Evolutionary conservation across 1,140 invertebrate genomes (phyloP), one percentile per base, ranked within the genome.

Genomic region (Helicorthomorpha holstii): DNA sequence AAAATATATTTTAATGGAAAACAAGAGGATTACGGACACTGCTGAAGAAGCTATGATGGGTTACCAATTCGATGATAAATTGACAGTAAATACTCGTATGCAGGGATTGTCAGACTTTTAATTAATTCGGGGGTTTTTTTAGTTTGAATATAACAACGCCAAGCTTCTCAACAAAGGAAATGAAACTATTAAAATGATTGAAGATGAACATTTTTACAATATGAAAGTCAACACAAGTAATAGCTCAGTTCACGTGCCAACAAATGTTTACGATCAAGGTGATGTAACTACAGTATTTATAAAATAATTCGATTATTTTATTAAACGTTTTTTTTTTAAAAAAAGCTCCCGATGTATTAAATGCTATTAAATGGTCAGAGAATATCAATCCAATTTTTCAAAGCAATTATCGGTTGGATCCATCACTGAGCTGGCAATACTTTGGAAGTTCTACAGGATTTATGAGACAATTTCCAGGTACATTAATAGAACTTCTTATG

Each of bases 361-460:
- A 82, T 59, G 80, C 82, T 1, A 85, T 95, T 48, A 69, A 79
- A 60, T 95, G 90, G 90, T 89, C 89, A 0, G 81, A 85, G 63
- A 68, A 69, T 3, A 69, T 98, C 26, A 87, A 94, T 64, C 71
- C 82, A 25, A 77, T 82, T 0, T 98, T 96, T 65, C 74, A 70
- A 53, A 77, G 83, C 58, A 97, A 97, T 67, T 85, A 85, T 59
- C 74, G 81, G 48, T 75, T 80, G 1, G 89, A 97, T 74, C 83
- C 85, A 1, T 82, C 86, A 0, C 69, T 97, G 4, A 80, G 82
- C 0, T 97, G 89, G 88, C 94, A 98, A 69, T 97, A 93, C 66
- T 97, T 97, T 68, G 88, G 91, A 12, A 91, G 86, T 57, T 80
- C 84, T 29, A 80, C 80, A 1, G 94, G 94, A n/a, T 83, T 95